Evolutionary conservation across 2,888 invertebrate species (phyloP), one percentile per base, ranked within the genome.

Genomic region (Rhodophaea formosa): DNA sequence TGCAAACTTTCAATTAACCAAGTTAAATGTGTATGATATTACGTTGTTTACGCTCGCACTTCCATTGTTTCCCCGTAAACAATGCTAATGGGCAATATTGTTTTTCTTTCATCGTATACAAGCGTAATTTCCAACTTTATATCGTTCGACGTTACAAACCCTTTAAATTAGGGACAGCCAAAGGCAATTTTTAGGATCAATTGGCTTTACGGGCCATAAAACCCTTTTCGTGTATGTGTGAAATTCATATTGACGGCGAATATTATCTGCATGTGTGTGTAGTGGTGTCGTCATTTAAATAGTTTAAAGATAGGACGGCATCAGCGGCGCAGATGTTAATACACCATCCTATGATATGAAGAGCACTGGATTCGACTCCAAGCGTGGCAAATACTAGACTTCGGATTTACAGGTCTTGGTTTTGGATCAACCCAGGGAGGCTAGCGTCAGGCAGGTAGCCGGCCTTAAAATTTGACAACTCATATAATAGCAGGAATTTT

Each of bases 201-300:
- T 84, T 79, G 82, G 74, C 76, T 82, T 84, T 84, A 84, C 77
- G 83, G 75, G 70, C 77, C 72, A 80, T 84, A 81, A 84, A 84
- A 82, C 79, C 78, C 77, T 82, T 79, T 75, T 72, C 70, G 71
- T 74, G 75, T 75, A 76, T 76, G 74, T 71, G 74, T 68, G 70
- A 75, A 75, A 74, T 64, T 80, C 70, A 64, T 66, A 71, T 69
- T 70, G 66, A 67, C 56, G 17, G 62, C 66, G 65, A 65, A 70
- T 71, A 63, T 63, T 62, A 61, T 65, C 47, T 57, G 43, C 8
- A 35, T 46, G 29, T 43, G 16, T 32, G 15, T 45, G 32, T 43
- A 17, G 14, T 44, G 15, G 14, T 42, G 35, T 44, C 23, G 3
- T 23, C 23, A 5, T 23, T 23, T 23, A 23, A 23, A 23, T 23